phyloP scores from a whole-genome alignment of 2,797 vertebrate species.

The Crenuchus spilurus region DNA sequence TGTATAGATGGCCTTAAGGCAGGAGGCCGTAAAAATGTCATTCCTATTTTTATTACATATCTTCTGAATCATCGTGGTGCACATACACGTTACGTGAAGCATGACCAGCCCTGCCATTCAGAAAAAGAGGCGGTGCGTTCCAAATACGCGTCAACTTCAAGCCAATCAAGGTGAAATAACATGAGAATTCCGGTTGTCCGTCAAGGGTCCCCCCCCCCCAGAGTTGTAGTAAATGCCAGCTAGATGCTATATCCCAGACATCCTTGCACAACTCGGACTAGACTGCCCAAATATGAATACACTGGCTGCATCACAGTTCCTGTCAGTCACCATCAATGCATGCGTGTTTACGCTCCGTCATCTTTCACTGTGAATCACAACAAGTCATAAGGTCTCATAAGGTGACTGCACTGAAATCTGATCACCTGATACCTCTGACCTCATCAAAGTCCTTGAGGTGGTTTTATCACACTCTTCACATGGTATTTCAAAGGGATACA shows the following conservation, averaged over 20 bases:
- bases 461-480: not conserved
- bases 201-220: too few species aligned
- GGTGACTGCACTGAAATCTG: conserved; percentile 32
- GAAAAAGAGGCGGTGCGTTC: too few species aligned
- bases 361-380: conserved; percentile 13
- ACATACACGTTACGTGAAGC: too few species aligned
- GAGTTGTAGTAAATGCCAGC: too few species aligned
- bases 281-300: too few species aligned
- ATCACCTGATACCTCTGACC: conserved; percentile 4
- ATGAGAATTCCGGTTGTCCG: too few species aligned
- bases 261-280: too few species aligned
- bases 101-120: too few species aligned
- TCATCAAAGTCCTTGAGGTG: not conserved
- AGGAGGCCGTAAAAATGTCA: not conserved
- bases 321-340: not conserved
- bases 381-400: conserved; percentile 13
- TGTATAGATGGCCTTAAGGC: not conserved
- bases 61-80: not conserved
- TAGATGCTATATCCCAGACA: too few species aligned
- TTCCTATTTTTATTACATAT: too few species aligned
- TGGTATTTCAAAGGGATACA: not conserved
- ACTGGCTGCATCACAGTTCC: not conserved
- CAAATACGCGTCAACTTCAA: too few species aligned
- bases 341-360: not conserved
- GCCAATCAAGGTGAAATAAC: too few species aligned